Evolutionary conservation across 2,113 vertebrate species (phyloP), one percentile per base, ranked within the genome.

Genomic region (Plecturocebus donacophilus): DNA sequence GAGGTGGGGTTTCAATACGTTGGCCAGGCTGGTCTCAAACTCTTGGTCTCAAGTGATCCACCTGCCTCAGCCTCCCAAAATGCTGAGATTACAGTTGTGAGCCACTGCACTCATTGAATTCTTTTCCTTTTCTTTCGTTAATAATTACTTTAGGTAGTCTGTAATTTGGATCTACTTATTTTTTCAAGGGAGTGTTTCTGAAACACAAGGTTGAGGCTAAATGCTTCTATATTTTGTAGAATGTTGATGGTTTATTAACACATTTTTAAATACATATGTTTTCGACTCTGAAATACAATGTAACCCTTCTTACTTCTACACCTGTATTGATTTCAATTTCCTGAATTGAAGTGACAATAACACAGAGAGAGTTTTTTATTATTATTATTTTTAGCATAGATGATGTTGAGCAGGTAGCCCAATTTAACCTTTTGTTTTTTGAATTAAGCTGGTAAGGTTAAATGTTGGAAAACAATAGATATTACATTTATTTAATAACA

Each of bases 71-170:
- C 61, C 58, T 64, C 61, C 61, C 61, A 64, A 30, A 64, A 2
- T 32, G 61, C 61, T 64, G 61, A 27, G 27, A 32, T 32, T 64
- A 30, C 27, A 32, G 61, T 27, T 64, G 61, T 64, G 27, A 64
- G 61, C 27, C 61, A 64, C 61, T 6, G 5, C 61, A 6, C 12
- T 13, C 5, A 0, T 32, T 12, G 5, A 40, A 4, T 13, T n/a
- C 7, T 38, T 80, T 47, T 40, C 49, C 35, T 16, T 81, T 87
- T 32, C 42, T 35, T 82, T 40, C 35, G 7, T 27, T 47, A 11
- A 4, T 40, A 7, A 82, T 56, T 25, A 38, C 52, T 61, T 38
- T 16, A 64, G 35, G 2, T 35, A 3, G 54, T 56, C 35, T 40
- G 25, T 73, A 11, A 56, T 23, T 42, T 56, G 38, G 30, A n/a